These are phyloP conservation scores for Vireo griseus DNA, from an alignment of 2,797 vertebrate genomes.

Conservation along the genomic window DNA sequence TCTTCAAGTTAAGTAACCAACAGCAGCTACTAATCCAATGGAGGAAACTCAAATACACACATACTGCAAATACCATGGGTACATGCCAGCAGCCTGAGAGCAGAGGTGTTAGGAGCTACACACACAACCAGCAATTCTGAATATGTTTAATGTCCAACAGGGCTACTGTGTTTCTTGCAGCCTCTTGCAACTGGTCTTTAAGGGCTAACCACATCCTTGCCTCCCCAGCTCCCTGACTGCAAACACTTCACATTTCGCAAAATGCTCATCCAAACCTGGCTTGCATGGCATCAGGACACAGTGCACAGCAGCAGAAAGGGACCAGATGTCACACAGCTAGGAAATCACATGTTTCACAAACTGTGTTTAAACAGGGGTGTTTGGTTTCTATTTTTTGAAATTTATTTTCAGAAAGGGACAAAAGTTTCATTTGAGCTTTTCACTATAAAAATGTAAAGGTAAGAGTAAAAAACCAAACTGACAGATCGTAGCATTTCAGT, in stretches of 20 bases:
- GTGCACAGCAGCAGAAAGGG: neutral
- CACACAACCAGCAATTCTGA: neutral
- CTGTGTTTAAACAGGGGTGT: neutral
- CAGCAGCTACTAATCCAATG: neutral
- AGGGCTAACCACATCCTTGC: neutral
- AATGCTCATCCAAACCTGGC: neutral
- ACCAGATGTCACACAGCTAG: neutral
- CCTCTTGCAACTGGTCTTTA: neutral
- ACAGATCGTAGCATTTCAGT: rapidly evolving
- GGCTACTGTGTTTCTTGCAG: neutral
- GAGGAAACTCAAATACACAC: neutral
- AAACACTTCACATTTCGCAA: rapidly evolving
- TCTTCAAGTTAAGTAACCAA: neutral
- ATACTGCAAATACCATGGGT: neutral
- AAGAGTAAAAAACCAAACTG: neutral
- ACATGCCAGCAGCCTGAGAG: neutral
- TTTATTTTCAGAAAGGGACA: neutral
- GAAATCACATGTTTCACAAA: neutral
- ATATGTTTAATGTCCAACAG: rapidly evolving
- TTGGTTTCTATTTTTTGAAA: neutral
- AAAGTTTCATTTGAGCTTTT: neutral
- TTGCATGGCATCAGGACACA: neutral
- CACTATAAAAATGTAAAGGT: neutral
- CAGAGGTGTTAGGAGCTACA: neutral
- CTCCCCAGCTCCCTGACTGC: rapidly evolving